Conservation (phyloP, 1,140 invertebrate genomes). For the Helicoverpa zea region DNA sequence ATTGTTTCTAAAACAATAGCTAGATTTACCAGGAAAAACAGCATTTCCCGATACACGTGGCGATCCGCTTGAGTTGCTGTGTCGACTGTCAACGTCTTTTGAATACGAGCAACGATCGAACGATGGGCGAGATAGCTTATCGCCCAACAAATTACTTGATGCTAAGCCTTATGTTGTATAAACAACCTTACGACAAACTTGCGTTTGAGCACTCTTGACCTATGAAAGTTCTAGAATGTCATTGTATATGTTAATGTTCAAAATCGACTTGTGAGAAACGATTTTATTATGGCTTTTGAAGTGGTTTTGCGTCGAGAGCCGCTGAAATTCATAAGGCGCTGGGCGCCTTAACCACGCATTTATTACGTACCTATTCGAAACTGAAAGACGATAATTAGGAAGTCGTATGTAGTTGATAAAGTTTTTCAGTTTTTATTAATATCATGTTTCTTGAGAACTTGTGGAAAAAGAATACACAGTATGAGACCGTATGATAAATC, state of each 20-base stretch:
- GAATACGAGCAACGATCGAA: constrained; percentile 12
- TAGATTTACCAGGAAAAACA: not conserved
- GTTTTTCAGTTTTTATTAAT: too few species aligned
- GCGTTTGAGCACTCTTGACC: not conserved
- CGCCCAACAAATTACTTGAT: not conserved
- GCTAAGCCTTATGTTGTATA: constrained; percentile 27
- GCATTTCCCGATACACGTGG: not conserved
- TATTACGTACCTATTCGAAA: too few species aligned
- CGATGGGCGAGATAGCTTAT: constrained; percentile 42
- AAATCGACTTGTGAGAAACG: too few species aligned
- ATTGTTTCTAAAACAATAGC: not conserved
- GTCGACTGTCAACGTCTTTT: constrained; percentile 7
- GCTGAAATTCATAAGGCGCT: too few species aligned
- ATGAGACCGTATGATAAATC: not conserved
- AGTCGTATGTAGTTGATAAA: too few species aligned
- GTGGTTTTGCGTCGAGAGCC: too few species aligned
- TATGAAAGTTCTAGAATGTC: constrained; percentile 19
- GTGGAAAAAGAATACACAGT: not conserved
- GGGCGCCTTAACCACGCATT: too few species aligned
- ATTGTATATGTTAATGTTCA: too few species aligned
- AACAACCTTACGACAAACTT: constrained; percentile 12
- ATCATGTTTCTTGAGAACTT: too few species aligned
- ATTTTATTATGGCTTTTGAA: too few species aligned
- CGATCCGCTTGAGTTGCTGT: not conserved
- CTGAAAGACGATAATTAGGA: too few species aligned